Evolutionary conservation across 1,140 invertebrate species (phyloP).

Genomic region (Microvelia longipes): DNA sequence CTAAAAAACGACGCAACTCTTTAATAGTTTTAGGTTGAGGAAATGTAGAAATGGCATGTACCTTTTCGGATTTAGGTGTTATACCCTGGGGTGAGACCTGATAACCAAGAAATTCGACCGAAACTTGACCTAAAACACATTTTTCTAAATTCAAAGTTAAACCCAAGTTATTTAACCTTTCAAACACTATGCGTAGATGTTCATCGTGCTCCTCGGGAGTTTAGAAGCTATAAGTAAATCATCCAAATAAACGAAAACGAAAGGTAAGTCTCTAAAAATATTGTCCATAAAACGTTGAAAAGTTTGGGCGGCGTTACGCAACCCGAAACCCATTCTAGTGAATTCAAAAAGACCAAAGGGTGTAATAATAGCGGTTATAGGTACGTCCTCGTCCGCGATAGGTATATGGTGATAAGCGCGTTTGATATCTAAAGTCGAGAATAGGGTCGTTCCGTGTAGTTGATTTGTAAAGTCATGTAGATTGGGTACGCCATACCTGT

Average conservation of each 20-base stretch:
- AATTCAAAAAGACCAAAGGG: slow-evolving; percentile 7
- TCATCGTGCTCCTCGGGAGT: slow-evolving; percentile 19
- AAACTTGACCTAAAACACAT: slow-evolving; percentile 21
- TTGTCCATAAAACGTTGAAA: slow-evolving; percentile 20
- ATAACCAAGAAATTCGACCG: slow-evolving; percentile 26
- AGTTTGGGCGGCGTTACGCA: slow-evolving; percentile 26
- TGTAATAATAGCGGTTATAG: slow-evolving; percentile 5
- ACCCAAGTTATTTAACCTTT: slow-evolving; percentile 19
- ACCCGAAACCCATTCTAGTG: slow-evolving; percentile 20
- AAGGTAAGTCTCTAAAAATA: slow-evolving; percentile 28
- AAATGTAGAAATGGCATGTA: slow-evolving; percentile 13
- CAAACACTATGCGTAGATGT: slow-evolving; percentile 20
- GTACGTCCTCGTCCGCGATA: slow-evolving; percentile 22
- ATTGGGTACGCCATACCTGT: slow-evolving; percentile 29
- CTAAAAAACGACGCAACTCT: slow-evolving; percentile 18
- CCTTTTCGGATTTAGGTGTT: slow-evolving; percentile 21
- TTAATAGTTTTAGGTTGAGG: slow-evolving; percentile 11
- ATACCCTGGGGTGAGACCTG: slow-evolving; percentile 21
- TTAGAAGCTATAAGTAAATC: slow-evolving; percentile 6
- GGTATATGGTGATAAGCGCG: slow-evolving; percentile 35
- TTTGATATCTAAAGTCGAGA: slow-evolving; percentile 32
- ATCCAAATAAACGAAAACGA: slow-evolving; percentile 7
- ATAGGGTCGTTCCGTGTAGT: slow-evolving; percentile 28
- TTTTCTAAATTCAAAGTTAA: slow-evolving; percentile 25
- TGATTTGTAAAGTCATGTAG: slow-evolving; percentile 24